These are phyloP conservation scores for Bos taurus DNA, from an alignment of 2,113 vertebrate genomes.

Conservation along the genomic window ARS-UCD2.0 NC_037333.1:93634001-93634500, in stretches of 20 bases:
- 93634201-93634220: neutral
- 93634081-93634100: neutral
- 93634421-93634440: neutral
- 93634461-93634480: neutral
- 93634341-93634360: neutral
- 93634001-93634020: neutral
- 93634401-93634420: neutral
- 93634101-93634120: neutral
- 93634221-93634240: neutral
- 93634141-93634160: constrained; percentile 22
- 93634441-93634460: neutral
- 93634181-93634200: neutral
- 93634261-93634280: neutral
- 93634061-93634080: neutral
- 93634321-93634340: neutral
- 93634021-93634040: neutral
- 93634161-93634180: neutral
- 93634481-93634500: neutral
- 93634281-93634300: neutral
- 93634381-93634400: neutral
- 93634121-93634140: neutral
- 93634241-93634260: neutral
- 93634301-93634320: neutral
- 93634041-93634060: neutral
- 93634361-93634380: neutral